These are phyloP conservation scores for Ceyx margarethae DNA, from an alignment of 2,113 vertebrate species.

Conservation along the genomic window DNA sequence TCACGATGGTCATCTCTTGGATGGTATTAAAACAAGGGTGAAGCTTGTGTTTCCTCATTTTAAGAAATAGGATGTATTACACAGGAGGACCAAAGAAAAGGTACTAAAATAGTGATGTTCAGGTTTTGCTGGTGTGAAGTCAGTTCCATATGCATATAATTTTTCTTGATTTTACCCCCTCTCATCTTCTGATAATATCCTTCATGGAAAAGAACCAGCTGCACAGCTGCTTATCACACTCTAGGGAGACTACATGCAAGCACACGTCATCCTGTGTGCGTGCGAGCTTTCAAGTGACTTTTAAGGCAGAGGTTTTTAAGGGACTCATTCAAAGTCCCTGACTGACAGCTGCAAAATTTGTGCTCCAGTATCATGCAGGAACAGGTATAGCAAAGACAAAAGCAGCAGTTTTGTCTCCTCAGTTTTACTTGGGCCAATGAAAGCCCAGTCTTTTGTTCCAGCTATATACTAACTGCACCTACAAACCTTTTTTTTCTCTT, in stretches of 20 bases:
- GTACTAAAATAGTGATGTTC: background rate
- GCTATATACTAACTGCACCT: background rate
- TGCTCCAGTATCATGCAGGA: background rate
- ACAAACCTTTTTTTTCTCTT: background rate
- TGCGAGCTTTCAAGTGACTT: background rate
- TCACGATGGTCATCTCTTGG: background rate
- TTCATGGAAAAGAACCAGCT: background rate
- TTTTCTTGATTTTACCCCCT: background rate
- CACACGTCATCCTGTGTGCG: accelerated
- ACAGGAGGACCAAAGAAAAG: background rate
- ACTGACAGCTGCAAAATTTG: background rate
- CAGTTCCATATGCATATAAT: background rate
- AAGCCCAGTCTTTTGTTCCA: background rate
- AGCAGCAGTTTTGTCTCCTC: background rate
- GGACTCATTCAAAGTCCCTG: background rate
- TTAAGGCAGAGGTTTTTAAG: background rate
- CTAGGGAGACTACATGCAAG: background rate
- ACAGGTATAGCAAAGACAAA: background rate
- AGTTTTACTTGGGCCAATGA: background rate
- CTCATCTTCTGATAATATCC: background rate
- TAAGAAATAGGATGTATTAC: background rate
- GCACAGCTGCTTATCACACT: background rate
- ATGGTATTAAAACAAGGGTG: background rate
- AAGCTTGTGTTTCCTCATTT: background rate
- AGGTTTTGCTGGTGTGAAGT: background rate